Conservation (phyloP, 2,113 vertebrate genomes). For the Strix aluco region DNA sequence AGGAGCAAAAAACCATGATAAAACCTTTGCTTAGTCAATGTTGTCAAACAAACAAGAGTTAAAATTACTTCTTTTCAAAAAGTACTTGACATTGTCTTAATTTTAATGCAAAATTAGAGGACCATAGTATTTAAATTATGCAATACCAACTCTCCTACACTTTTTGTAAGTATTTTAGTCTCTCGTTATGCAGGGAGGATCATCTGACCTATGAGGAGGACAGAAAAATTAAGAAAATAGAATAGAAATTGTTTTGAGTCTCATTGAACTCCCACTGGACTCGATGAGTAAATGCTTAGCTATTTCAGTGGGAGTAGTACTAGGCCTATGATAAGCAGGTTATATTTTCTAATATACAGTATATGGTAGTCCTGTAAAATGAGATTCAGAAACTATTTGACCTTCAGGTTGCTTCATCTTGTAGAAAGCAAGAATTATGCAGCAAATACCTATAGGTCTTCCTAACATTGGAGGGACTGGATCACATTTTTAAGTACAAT, state of each 20-base stretch:
- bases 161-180: slow-evolving; percentile 3
- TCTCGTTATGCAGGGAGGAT: not conserved
- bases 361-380: not conserved
- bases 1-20: not conserved
- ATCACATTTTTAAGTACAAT: not conserved
- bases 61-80: not conserved
- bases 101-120: not conserved
- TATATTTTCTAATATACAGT: not conserved
- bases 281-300: not conserved
- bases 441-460: not conserved
- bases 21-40: not conserved
- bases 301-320: slow-evolving; percentile 20
- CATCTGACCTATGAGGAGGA: slow-evolving; percentile 6
- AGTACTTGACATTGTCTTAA: not conserved
- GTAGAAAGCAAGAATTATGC: not conserved
- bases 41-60: not conserved
- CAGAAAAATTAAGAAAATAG: slow-evolving; percentile 18
- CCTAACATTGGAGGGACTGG: not conserved
- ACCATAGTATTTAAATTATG: not conserved
- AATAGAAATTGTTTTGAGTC: not conserved
- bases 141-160: not conserved
- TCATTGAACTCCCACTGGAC: slow-evolving; percentile 30
- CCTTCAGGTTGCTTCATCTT: not conserved
- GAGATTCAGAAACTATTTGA: not conserved
- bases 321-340: not conserved